Base-by-base conservation (phyloP, 2,113 vertebrate species). In the Megaceryle torquata region DNA sequence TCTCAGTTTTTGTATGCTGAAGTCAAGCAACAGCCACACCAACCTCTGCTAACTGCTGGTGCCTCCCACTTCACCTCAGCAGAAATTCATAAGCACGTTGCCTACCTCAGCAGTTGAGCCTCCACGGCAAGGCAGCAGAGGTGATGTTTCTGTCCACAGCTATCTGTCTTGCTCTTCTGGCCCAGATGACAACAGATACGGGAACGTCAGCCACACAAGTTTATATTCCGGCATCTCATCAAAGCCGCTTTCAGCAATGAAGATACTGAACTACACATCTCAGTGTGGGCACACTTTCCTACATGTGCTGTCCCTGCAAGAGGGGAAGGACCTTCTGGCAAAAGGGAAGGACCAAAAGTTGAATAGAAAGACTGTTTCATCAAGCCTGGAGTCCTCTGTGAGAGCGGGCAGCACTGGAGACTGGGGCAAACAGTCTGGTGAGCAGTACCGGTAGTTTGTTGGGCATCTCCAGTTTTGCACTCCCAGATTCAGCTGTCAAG, bases 21-120 rank as follows among this genome's bases (percentile, higher is more conserved):
- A 93, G 54, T 68, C 50, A 74, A 88, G 54, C 56, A 79, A 75
- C 60, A 50, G 68, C 51, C 57, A 87, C 0, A 2, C 33, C 0
- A 0, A 41, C 76, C 92, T 33, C 61, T 35, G 17, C 15, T 82
- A 65, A 74, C 35, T 94, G 61, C 54, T 26, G 35, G 43, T 74
- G 68, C 88, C 80, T 92, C 94, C 91, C 86, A 93, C 74, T 26
- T 56, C 48, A 71, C 35, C 39, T 81, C 51, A 85, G 84, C 65
- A 84, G 80, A 92, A 96, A 92, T 82, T 84, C 89, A 64, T 72
- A 48, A 81, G 35, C 35, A 26, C 41, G 64, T 72, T 93, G 65
- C 91, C 80, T 74, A 75, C 51, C 56, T 68, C 77, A 71, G 72
- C 10, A 83, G 48, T 39, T 33, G 86, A 88, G 78, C 5, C 46